Evolutionary conservation across 2,888 invertebrate species (phyloP), one percentile per base, ranked within the genome.

Genomic region (Psococerastis gibbosa): DNA sequence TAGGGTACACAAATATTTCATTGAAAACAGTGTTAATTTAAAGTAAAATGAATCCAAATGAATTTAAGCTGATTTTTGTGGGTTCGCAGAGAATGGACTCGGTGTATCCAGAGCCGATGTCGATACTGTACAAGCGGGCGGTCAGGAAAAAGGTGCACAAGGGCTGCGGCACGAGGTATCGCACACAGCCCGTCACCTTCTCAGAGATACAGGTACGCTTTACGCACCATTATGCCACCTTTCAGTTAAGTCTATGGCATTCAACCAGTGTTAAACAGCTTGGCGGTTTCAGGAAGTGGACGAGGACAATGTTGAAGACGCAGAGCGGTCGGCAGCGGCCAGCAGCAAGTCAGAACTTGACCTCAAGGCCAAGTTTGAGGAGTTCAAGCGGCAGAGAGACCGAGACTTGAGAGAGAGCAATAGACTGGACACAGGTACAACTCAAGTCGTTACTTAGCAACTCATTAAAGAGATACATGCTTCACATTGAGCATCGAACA

Each of bases 181-280:
- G 74, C 52, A 78, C 79, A 27, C 73, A 74, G 57, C 78, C 79
- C 2, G 73, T 80, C 50, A 80, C 80, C 35, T 80, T 80, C 59
- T 74, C 78, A 32, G 80, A 80, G 63, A 80, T 80, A 51, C 71
- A 75, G 67, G 75, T 73, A 15, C 15, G 20, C 20, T 20, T 5
- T 11, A 34, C 20, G 18, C 33, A 33, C 3, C 15, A 11, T 31
- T 31, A 11, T 11, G n/a, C n/a, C 31, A n/a, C 9, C n/a, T n/a
- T n/a, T n/a, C n/a, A n/a, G n/a, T n/a, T n/a, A n/a, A n/a, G n/a
- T n/a, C n/a, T n/a, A n/a, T n/a, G n/a, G n/a, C n/a, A 27, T 27
- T 27, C 11, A 9, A 27, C 11, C 11, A 27, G 6, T 27, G 8
- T 27, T 31, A 9, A 54, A 22, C 31, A 42, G 42, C n/a, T 27